These are phyloP conservation scores for Sus cebifrons DNA, from an alignment of 2,797 vertebrate genomes.

Conservation along the genomic window DNA sequence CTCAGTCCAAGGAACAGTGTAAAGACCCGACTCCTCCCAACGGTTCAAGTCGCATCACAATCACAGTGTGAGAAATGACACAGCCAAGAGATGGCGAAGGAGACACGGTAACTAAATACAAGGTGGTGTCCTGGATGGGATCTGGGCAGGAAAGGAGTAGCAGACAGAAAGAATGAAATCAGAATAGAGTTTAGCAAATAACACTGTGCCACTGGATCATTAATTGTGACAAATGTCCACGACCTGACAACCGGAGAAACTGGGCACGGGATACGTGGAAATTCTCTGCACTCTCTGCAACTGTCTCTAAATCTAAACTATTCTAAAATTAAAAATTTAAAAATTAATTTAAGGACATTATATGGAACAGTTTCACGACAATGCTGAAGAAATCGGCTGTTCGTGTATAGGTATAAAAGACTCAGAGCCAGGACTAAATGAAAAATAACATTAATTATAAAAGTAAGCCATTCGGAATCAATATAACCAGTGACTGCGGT, in stretches of 20 bases:
- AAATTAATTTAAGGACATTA: neutral
- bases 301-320: neutral
- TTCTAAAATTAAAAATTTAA: neutral
- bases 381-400: neutral
- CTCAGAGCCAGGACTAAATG: neutral
- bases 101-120: neutral
- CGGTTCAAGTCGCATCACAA: neutral
- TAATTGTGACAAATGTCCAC: neutral
- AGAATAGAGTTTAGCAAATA: neutral
- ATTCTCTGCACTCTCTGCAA: neutral
- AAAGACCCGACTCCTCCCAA: neutral
- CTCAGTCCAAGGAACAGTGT: neutral
- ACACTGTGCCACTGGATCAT: no score
- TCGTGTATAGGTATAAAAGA: neutral
- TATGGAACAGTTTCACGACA: neutral
- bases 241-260: neutral
- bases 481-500: neutral
- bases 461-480: constrained; percentile 33
- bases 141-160: neutral
- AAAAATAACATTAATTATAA: constrained; percentile 29
- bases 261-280: neutral
- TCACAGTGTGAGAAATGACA: neutral
- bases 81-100: no score
- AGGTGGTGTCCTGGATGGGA: neutral
- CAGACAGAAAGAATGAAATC: neutral